Conservation (phyloP, 2,888 invertebrate species). For the Perithous albicinctus region DNA sequence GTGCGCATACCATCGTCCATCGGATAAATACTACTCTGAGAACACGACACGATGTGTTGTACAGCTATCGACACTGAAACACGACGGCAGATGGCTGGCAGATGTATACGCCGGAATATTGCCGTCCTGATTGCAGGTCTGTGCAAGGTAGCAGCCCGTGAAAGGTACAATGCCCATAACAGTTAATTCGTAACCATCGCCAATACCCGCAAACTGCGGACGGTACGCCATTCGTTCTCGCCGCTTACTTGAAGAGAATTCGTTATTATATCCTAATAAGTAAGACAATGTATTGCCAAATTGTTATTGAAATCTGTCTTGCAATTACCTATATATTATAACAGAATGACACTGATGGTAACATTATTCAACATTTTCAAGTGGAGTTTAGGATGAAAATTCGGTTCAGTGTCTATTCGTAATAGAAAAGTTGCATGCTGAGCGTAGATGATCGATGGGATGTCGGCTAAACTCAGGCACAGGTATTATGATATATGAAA, state of each 20-base stretch:
- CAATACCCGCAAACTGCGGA: neutral
- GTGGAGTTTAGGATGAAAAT: neutral
- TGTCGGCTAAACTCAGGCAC: neutral
- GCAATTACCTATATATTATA: no score
- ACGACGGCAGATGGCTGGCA: slow-evolving; percentile 75
- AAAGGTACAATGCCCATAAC: slow-evolving; percentile 68
- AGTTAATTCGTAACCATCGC: neutral
- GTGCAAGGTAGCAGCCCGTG: slow-evolving; percentile 68
- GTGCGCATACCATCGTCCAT: neutral
- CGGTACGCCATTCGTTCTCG: neutral
- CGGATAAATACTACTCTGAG: slow-evolving; percentile 2
- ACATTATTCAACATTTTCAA: neutral
- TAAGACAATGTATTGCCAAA: no score
- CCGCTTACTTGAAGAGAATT: neutral
- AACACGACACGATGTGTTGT: slow-evolving; percentile 41
- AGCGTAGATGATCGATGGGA: neutral
- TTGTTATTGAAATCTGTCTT: no score
- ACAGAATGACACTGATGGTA: neutral
- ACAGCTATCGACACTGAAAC: slow-evolving; percentile 65
- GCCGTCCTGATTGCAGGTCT: slow-evolving; percentile 78
- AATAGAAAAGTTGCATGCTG: neutral
- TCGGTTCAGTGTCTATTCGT: neutral
- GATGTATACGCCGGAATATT: slow-evolving; percentile 79
- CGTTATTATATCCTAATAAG: neutral
- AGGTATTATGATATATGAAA: slow-evolving; percentile 1